Percentiles rank a stretch among this genome's conserved stretches.
phyloP scores from a whole-genome alignment of 2,888 invertebrate species.

The Watsonalla binaria region DNA sequence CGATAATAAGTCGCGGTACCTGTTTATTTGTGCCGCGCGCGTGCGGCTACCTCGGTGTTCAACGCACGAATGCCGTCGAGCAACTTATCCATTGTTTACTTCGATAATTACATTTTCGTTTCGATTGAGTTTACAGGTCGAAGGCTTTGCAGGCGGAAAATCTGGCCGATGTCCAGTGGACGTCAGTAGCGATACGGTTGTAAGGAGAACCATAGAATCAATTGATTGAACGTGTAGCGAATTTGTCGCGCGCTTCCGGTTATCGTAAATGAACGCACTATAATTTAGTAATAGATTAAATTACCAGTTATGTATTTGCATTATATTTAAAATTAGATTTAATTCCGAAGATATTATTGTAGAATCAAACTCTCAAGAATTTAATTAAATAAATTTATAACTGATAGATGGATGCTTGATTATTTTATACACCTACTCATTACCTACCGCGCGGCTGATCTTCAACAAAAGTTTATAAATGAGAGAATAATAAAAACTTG shows the following conservation, averaged over 20 bases:
- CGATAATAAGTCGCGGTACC: constrained; percentile 43
- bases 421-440: background rate
- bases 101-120: constrained; percentile 71
- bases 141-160: constrained; percentile 67
- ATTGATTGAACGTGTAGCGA: constrained; percentile 18
- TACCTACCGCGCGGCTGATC: too few relatives aligned
- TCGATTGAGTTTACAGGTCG: constrained; percentile 69
- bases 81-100: constrained; percentile 69
- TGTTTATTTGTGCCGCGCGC: constrained; percentile 42
- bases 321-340: too few relatives aligned
- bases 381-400: too few relatives aligned
- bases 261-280: background rate
- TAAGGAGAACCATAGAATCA: constrained; percentile 15
- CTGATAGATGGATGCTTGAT: too few relatives aligned
- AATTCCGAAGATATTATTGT: too few relatives aligned
- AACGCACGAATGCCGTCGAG: constrained; percentile 67
- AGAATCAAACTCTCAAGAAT: too few relatives aligned
- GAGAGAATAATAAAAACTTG: background rate
- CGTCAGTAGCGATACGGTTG: constrained; percentile 31
- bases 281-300: too few relatives aligned
- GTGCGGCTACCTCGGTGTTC: constrained; percentile 62
- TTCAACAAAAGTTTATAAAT: background rate
- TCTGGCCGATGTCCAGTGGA: constrained; percentile 44
- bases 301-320: too few relatives aligned
- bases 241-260: constrained; percentile 8